Conservation (phyloP, 1,140 invertebrate species). For the Augochlora pura region DNA sequence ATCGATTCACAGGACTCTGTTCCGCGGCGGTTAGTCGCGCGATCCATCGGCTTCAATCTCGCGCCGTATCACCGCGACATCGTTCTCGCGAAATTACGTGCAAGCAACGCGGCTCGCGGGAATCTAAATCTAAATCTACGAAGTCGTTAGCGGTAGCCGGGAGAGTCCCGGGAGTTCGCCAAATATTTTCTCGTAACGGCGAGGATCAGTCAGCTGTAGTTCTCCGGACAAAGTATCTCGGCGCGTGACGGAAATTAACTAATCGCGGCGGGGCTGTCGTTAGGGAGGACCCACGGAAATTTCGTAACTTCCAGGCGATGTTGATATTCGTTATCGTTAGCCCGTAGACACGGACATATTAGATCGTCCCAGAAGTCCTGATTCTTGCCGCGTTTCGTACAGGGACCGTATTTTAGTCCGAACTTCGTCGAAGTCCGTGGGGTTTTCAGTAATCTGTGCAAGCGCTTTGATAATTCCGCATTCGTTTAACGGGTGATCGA, state of each 20-base stretch:
- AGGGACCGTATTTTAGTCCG: too few species aligned
- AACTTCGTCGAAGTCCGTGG: too few species aligned
- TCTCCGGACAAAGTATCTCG: background rate
- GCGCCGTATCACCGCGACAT: background rate
- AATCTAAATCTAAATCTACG: background rate
- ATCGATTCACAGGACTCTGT: background rate
- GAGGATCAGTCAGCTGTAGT: background rate
- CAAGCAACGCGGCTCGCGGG: background rate
- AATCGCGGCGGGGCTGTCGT: background rate
- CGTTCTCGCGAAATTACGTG: background rate
- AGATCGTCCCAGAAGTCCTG: too few species aligned
- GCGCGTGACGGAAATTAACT: background rate
- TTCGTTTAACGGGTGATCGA: too few species aligned
- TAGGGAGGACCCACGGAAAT: background rate
- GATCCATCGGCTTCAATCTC: background rate
- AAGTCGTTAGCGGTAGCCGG: background rate
- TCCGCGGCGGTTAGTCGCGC: too few species aligned
- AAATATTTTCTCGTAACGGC: background rate
- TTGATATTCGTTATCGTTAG: slow-evolving; percentile 36
- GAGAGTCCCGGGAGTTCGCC: background rate
- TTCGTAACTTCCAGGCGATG: background rate
- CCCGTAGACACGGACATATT: background rate
- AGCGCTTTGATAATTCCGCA: too few species aligned
- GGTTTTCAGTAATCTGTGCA: too few species aligned
- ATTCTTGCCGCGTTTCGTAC: too few species aligned